Conservation (phyloP, 2,797 vertebrate species). For the Brachymystax lenok region DNA sequence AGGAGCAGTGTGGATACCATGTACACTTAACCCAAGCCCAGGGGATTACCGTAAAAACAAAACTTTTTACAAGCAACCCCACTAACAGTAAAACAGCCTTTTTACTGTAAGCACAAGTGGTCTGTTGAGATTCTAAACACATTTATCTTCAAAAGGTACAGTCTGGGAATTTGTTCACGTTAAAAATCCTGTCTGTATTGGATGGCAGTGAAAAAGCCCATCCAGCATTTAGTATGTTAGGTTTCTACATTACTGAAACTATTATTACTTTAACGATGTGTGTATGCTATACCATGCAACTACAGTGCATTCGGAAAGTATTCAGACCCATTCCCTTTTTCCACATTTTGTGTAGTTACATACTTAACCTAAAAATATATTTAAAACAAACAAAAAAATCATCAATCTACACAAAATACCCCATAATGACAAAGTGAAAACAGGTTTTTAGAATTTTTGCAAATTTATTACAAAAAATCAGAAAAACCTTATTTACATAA, state of each 20-base stretch:
- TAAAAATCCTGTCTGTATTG: slow-evolving; percentile 14
- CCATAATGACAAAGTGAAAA: too few species aligned
- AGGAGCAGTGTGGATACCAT: slow-evolving; percentile 43
- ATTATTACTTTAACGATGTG: slow-evolving; percentile 10
- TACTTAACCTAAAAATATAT: too few species aligned
- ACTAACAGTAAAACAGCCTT: not conserved
- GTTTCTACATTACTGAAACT: not conserved
- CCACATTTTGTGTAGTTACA: too few species aligned
- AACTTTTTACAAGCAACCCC: not conserved
- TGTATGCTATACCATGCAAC: not conserved
- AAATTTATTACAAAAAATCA: too few species aligned
- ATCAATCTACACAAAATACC: too few species aligned
- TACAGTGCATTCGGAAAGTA: not conserved
- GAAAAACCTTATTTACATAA: too few species aligned
- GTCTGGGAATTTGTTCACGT: not conserved
- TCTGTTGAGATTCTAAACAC: slow-evolving; percentile 1
- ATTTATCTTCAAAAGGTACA: slow-evolving; percentile 23
- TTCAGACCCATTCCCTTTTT: too few species aligned
- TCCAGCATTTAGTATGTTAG: slow-evolving; percentile 15
- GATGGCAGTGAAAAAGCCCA: slow-evolving; percentile 3
- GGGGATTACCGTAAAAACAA: slow-evolving; percentile 20
- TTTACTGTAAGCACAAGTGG: not conserved
- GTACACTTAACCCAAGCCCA: slow-evolving; percentile 42
- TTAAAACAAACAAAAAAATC: too few species aligned
- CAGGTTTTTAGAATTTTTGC: too few species aligned